Conservation (phyloP, 2,797 vertebrate genomes). For the Xenopus petersii region DNA sequence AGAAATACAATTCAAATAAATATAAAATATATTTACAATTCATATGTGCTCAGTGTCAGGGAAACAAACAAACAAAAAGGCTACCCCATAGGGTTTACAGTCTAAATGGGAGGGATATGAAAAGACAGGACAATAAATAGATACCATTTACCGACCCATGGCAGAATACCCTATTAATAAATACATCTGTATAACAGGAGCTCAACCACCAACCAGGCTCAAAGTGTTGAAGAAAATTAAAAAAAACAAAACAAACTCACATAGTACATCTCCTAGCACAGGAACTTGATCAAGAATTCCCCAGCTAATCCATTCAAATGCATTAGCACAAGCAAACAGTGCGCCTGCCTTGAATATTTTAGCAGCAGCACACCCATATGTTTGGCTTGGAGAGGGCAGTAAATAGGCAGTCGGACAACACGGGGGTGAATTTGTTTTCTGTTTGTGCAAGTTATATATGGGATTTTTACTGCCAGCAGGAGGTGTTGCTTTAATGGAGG, state of each 20-base stretch:
- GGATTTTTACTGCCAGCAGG: constrained; percentile 44
- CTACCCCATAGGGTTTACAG: no score
- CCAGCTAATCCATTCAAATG: neutral
- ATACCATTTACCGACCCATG: no score
- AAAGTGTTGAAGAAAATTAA: no score
- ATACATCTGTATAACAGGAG: no score
- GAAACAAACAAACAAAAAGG: no score
- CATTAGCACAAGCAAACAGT: neutral
- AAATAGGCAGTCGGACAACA: constrained; percentile 45
- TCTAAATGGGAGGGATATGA: neutral
- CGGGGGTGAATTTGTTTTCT: constrained; percentile 50
- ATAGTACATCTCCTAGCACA: neutral
- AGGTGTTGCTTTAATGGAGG: constrained; percentile 43
- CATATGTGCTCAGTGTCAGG: no score
- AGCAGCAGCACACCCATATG: constrained; percentile 30
- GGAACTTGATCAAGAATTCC: neutral
- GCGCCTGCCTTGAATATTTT: neutral
- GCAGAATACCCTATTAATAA: no score
- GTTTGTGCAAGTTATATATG: constrained; percentile 38
- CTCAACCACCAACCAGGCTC: no score
- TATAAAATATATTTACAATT: no score
- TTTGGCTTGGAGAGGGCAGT: constrained; percentile 24
- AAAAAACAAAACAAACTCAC: no score
- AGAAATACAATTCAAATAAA: no score
- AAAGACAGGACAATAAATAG: neutral